These are phyloP conservation scores for Ceryle rudis DNA, from an alignment of 2,797 vertebrate species.

Conservation along the genomic window DNA sequence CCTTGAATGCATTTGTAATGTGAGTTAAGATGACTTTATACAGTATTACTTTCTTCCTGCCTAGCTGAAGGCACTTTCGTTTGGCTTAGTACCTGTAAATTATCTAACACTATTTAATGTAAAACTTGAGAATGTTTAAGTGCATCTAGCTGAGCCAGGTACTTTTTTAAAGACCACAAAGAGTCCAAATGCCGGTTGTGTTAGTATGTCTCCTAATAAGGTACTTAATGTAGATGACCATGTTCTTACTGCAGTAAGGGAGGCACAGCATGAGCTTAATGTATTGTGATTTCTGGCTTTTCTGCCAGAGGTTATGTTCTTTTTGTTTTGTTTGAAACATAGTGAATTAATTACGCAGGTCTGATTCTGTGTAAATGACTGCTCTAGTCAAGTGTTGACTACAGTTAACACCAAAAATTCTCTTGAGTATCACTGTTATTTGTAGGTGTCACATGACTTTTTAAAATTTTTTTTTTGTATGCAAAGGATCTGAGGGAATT, in stretches of 20 bases:
- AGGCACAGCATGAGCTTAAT: neutral
- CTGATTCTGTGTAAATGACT: neutral
- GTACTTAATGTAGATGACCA: neutral
- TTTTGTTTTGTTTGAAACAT: neutral
- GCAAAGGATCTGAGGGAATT: neutral
- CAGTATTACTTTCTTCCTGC: neutral
- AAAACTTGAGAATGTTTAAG: neutral
- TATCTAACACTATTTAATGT: neutral
- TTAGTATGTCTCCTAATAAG: neutral
- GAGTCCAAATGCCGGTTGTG: neutral
- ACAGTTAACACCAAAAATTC: neutral
- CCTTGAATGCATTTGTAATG: neutral
- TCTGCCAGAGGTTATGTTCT: neutral
- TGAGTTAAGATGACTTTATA: constrained; percentile 1
- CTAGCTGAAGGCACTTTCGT: neutral
- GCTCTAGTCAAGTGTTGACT: neutral
- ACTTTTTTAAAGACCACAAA: constrained; percentile 6
- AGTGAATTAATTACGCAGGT: neutral
- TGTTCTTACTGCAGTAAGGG: neutral
- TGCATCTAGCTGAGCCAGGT: neutral
- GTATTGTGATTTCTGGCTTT: neutral
- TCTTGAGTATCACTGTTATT: neutral
- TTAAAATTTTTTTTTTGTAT: neutral
- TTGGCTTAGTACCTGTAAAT: constrained; percentile 19
- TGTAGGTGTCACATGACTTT: neutral